These are phyloP conservation scores for Prionace glauca DNA, from an alignment of 2,797 vertebrate species.

Conservation along the genomic window DNA sequence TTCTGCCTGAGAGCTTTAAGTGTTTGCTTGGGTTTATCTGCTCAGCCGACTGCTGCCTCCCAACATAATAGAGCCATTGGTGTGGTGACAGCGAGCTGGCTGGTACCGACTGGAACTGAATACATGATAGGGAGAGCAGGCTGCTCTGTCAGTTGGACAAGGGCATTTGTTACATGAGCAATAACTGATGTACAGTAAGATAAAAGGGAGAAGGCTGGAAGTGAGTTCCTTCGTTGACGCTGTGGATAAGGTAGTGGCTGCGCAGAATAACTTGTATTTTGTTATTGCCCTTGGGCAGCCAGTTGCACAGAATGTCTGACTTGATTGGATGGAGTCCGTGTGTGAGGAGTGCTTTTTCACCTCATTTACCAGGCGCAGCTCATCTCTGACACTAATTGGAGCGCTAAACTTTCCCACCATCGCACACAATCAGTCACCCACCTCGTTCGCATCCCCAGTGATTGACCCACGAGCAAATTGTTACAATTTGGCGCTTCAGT, in stretches of 20 bases:
- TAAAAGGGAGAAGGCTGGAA: background rate
- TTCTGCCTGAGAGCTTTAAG: background rate
- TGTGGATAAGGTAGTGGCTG: background rate
- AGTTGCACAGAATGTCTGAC: background rate
- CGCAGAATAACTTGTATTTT: background rate
- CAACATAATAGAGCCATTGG: background rate
- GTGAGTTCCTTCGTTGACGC: background rate
- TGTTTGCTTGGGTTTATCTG: background rate
- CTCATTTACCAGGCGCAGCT: background rate
- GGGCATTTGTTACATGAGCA: background rate
- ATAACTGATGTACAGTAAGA: background rate
- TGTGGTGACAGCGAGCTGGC: background rate
- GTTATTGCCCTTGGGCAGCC: background rate
- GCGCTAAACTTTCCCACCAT: slow-evolving; percentile 10
- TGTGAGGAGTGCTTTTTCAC: background rate
- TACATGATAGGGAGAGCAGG: background rate
- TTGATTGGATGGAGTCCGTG: background rate
- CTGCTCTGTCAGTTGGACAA: background rate
- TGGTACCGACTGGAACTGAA: background rate
- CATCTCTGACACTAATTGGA: slow-evolving; percentile 20
- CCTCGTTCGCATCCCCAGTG: background rate
- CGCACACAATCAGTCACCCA: background rate
- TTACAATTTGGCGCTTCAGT: background rate
- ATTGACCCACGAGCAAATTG: background rate
- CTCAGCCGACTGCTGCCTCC: background rate